These are phyloP conservation scores for Caenorhabditis macrosperma DNA, from an alignment of 2,888 invertebrate species.

Conservation along the genomic window DNA sequence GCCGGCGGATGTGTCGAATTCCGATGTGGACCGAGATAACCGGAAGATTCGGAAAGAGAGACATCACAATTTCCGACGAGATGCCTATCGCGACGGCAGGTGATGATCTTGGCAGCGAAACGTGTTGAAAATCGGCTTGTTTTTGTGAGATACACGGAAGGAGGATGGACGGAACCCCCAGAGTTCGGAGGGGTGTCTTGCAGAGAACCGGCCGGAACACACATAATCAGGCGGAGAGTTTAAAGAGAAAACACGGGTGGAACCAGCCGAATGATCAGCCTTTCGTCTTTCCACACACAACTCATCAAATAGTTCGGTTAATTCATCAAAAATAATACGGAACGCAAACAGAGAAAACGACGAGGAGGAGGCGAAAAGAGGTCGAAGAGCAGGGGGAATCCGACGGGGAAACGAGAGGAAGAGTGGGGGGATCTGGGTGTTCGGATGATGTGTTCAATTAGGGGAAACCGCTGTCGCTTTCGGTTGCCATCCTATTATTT, in stretches of 20 bases:
- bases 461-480: constrained; percentile 40
- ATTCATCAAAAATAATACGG: constrained; percentile 55
- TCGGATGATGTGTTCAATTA: constrained; percentile 23
- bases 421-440: constrained; percentile 1
- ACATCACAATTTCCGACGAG: constrained; percentile 51
- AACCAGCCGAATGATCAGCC: constrained; percentile 44
- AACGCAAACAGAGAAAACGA: constrained; percentile 41
- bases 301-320: constrained; percentile 56
- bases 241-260: constrained; percentile 33
- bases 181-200: neutral
- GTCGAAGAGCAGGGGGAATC: constrained; percentile 43
- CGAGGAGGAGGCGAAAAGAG: constrained; percentile 27
- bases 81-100: constrained; percentile 32
- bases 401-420: neutral
- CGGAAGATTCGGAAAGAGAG: constrained; percentile 34
- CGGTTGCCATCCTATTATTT: constrained; percentile 15
- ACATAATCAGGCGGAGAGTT: constrained; percentile 14
- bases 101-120: constrained; percentile 31
- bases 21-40: constrained; percentile 55
- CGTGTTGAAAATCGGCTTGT: constrained; percentile 34
- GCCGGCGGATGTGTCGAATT: constrained; percentile 33
- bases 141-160: neutral
- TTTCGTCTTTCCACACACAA: constrained; percentile 22
- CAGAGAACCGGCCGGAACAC: constrained; percentile 22
- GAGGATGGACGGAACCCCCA: neutral